Evolutionary conservation across 2,797 vertebrate genomes (phyloP).

Genomic region (Myioborus melanocephalus): DNA sequence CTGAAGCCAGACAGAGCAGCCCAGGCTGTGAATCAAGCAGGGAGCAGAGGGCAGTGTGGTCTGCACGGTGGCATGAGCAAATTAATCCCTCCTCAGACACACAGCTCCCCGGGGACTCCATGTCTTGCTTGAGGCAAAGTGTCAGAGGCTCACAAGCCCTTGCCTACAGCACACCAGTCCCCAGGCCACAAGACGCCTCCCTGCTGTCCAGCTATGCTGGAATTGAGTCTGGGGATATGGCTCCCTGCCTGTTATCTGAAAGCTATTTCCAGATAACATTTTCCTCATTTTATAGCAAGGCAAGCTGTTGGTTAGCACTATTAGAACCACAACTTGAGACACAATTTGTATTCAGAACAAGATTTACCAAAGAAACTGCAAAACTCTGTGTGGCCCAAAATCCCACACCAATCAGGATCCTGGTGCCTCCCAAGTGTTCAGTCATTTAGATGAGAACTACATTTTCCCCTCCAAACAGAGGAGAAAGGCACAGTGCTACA

Average conservation of each 20-base stretch:
- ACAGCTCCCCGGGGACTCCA: neutral
- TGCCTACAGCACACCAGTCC: accelerated
- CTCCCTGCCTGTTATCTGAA: neutral
- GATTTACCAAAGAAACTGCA: neutral
- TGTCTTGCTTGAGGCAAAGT: neutral
- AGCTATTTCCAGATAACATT: neutral
- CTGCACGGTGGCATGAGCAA: neutral
- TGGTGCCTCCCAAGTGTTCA: neutral
- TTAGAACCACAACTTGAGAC: neutral
- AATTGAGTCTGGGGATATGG: neutral
- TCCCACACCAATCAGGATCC: neutral
- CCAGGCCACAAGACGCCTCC: neutral
- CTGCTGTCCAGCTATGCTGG: neutral
- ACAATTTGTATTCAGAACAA: neutral
- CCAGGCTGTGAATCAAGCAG: neutral
- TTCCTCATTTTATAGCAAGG: neutral
- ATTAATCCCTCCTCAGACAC: neutral
- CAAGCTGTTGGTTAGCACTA: neutral
- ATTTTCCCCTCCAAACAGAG: neutral
- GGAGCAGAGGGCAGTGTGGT: neutral
- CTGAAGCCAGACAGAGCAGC: neutral
- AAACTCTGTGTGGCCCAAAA: neutral
- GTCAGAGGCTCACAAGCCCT: neutral
- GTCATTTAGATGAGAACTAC: neutral
- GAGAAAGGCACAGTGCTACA: neutral